Evolutionary conservation across 2,113 vertebrate species (phyloP).

Genomic region (Paratilapia polleni): DNA sequence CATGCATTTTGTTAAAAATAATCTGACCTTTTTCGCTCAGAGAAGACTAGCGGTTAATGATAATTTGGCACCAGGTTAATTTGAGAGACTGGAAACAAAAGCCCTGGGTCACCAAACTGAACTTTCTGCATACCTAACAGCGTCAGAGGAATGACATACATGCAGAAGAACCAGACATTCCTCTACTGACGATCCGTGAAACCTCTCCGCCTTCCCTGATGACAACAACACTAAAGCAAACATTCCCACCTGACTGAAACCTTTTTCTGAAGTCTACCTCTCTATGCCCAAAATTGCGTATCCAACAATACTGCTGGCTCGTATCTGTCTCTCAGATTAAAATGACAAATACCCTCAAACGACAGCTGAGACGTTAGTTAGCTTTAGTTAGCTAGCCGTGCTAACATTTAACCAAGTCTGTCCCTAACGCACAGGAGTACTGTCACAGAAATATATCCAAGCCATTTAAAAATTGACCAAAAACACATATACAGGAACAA

Average conservation of each 20-base stretch:
- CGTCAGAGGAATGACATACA: conserved; percentile 65
- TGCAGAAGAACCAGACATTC: conserved; percentile 71
- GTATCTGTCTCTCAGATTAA: not conserved
- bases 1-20: not conserved
- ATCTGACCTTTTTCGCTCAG: not conserved
- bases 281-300: not conserved
- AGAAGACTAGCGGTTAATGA: not conserved
- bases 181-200: conserved; percentile 21
- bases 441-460: not conserved
- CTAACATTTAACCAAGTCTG: conserved; percentile 16
- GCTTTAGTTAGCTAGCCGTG: conserved; percentile 33
- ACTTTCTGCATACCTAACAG: conserved; percentile 53
- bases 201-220: conserved; percentile 22
- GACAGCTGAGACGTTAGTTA: conserved; percentile 54
- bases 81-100: not conserved
- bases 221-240: conserved; percentile 17
- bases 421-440: not conserved
- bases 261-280: not conserved
- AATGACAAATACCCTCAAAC: conserved; percentile 9
- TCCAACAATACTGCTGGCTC: not conserved
- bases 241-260: conserved; percentile 6
- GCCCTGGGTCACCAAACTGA: not conserved
- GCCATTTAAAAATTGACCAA: not conserved
- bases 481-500: not conserved
- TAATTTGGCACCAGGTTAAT: not conserved